A percentile compares a stretch with the other conserved stretches of the same genome.
Evolutionary conservation across 2,797 vertebrate species (phyloP).

Genomic region (Melanotaenia maccullochi): DNA sequence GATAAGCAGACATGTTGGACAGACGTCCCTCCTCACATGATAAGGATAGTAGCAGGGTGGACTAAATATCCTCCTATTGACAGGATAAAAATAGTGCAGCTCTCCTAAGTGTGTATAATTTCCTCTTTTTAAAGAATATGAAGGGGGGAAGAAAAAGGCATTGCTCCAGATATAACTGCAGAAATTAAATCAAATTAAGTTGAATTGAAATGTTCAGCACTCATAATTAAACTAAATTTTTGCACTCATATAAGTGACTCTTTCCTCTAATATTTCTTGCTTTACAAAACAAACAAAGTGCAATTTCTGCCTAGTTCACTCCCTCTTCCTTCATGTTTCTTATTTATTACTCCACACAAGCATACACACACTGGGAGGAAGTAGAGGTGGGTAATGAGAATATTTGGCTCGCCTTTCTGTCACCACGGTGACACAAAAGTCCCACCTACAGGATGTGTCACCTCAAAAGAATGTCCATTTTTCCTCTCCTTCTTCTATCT

Average conservation of each 20-base stretch:
- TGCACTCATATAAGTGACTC: conserved; percentile 36
- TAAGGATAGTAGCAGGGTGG: conserved; percentile 38
- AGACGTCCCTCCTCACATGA: conserved; percentile 26
- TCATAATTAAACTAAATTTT: conserved; percentile 7
- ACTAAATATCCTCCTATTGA: conserved; percentile 79
- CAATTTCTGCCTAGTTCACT: conserved; percentile 11
- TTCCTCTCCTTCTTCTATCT: conserved; percentile 10
- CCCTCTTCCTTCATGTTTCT: conserved; percentile 41
- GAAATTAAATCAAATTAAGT: neutral
- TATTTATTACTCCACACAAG: conserved; percentile 32
- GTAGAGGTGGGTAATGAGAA: conserved; percentile 64
- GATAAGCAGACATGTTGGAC: conserved; percentile 65
- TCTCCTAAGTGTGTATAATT: conserved; percentile 28
- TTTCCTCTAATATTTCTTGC: neutral
- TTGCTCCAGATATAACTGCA: neutral
- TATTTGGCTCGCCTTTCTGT: conserved; percentile 76
- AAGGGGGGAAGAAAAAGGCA: neutral
- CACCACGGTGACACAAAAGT: conserved; percentile 66
- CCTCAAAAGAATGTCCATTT: conserved; percentile 74
- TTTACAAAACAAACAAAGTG: conserved; percentile 1
- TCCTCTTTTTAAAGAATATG: conserved; percentile 42
- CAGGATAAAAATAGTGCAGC: conserved; percentile 54
- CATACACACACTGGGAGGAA: conserved; percentile 43
- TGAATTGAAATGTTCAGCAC: neutral
- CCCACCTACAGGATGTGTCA: conserved; percentile 82